Evolutionary conservation across 2,113 vertebrate genomes (phyloP).

Genomic region (Corvus cornix): DNA sequence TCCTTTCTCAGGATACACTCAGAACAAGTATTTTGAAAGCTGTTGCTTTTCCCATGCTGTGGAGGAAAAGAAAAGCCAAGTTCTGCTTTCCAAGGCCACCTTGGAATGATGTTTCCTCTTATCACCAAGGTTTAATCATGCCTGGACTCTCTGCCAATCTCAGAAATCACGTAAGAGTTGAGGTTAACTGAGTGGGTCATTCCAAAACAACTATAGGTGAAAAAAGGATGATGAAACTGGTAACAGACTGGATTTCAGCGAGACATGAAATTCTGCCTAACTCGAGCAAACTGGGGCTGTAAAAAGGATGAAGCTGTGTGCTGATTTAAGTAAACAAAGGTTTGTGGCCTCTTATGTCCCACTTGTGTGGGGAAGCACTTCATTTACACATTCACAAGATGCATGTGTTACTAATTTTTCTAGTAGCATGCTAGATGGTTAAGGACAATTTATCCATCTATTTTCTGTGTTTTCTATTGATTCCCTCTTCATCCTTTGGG

Average conservation of each 20-base stretch:
- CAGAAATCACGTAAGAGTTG: not conserved
- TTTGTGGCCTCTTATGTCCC: not conserved
- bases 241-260: not conserved
- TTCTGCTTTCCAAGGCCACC: not conserved
- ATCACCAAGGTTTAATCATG: not conserved
- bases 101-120: not conserved
- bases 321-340: not conserved
- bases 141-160: not conserved
- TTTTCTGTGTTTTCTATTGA: not conserved
- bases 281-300: not conserved
- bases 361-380: not conserved
- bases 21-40: not conserved
- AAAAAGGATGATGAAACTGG: not conserved
- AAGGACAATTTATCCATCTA: not conserved
- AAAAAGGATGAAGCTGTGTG: not conserved
- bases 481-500: not conserved
- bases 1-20: not conserved
- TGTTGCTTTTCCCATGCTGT: not conserved
- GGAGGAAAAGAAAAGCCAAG: not conserved
- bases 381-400: not conserved
- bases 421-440: not conserved
- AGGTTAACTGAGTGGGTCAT: not conserved
- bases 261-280: not conserved
- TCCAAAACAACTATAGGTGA: not conserved
- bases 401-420: not conserved